Conservation (phyloP, 2,113 vertebrate species). For the Muntiacus muntjak region DNA sequence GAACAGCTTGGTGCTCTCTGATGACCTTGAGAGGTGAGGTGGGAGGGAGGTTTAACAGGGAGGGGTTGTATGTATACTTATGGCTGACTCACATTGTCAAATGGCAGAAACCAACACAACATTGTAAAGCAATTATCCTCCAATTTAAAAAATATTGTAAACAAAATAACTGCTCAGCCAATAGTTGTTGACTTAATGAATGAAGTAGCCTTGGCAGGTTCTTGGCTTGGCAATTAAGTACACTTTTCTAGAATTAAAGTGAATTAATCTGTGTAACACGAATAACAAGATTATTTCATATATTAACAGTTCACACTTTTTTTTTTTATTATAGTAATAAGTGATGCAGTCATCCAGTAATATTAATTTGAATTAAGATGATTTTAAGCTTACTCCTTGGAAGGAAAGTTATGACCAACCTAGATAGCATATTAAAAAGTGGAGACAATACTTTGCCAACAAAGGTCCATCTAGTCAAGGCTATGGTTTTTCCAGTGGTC, state of each 20-base stretch:
- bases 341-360: not conserved
- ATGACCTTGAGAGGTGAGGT: not conserved
- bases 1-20: not conserved
- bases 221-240: not conserved
- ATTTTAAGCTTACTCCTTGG: not conserved
- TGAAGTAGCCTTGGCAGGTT: not conserved
- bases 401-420: no score
- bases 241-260: slow-evolving; percentile 6
- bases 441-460: no score
- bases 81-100: not conserved
- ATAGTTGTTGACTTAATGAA: slow-evolving; percentile 17
- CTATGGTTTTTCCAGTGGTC: no score
- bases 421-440: no score
- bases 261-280: not conserved
- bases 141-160: not conserved
- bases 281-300: not conserved
- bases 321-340: slow-evolving; percentile 20
- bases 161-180: not conserved
- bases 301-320: slow-evolving; percentile 19
- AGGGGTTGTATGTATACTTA: not conserved
- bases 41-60: not conserved
- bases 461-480: no score
- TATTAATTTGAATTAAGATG: slow-evolving; percentile 18
- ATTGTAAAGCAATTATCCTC: not conserved
- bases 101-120: not conserved